A percentile compares a stretch with the other conserved stretches of the same genome.
Conservation (phyloP, 2,797 vertebrate genomes). For the Anguilla obscura region DNA sequence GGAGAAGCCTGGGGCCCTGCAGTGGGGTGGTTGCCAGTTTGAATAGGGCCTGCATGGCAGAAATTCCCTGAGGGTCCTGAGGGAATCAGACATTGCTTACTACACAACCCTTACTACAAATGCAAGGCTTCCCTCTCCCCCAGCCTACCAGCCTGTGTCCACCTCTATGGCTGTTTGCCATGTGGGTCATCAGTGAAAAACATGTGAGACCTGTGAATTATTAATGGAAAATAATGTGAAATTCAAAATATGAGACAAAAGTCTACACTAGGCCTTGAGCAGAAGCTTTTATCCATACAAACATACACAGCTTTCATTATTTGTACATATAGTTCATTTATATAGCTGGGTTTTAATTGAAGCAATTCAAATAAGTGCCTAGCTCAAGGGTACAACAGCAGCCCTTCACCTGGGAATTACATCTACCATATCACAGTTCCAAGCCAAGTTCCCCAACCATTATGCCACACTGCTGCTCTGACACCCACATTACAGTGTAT, state of each 20-base stretch:
- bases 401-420: too few species aligned
- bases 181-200: background rate
- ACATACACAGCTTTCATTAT: too few species aligned
- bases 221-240: background rate
- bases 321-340: too few species aligned
- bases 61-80: background rate
- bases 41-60: background rate
- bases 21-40: slow-evolving; percentile 1
- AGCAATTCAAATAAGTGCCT: too few species aligned
- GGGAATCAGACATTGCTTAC: background rate
- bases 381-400: too few species aligned
- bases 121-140: background rate
- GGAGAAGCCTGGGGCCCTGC: background rate
- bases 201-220: background rate
- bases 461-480: too few species aligned
- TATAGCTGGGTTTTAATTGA: too few species aligned
- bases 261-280: background rate
- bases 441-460: too few species aligned
- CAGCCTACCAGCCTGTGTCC: background rate
- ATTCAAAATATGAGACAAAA: background rate
- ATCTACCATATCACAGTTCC: too few species aligned
- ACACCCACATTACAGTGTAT: too few species aligned
- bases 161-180: background rate
- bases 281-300: too few species aligned
- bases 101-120: background rate